Percentiles rank a stretch among this genome's conserved stretches.
Conservation (phyloP, 2,888 invertebrate genomes). For the Caenorhabditis sp. region DNA sequence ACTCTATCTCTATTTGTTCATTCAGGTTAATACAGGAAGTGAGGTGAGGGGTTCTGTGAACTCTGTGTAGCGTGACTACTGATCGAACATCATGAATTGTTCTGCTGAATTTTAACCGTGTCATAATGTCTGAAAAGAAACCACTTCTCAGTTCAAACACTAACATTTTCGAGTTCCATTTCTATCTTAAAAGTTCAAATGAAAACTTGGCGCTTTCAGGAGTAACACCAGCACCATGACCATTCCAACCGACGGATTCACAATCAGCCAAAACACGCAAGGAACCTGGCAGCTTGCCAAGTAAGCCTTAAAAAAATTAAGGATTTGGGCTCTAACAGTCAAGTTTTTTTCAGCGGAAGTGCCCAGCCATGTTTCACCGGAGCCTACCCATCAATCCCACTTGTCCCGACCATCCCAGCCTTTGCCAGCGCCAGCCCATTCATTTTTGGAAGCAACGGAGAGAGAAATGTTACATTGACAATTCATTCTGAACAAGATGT, state of each 20-base stretch:
- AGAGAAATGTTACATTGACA: slow-evolving; percentile 71
- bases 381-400: slow-evolving; percentile 49
- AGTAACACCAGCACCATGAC: slow-evolving; percentile 46
- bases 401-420: slow-evolving; percentile 49
- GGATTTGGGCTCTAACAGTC: not conserved
- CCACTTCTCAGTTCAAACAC: slow-evolving; percentile 6
- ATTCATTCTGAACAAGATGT: slow-evolving; percentile 71
- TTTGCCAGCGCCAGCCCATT: slow-evolving; percentile 46
- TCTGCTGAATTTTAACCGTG: slow-evolving; percentile 1
- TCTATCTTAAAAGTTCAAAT: no score
- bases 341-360: slow-evolving; percentile 39
- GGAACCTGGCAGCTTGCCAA: slow-evolving; percentile 60
- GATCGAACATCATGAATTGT: not conserved
- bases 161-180: slow-evolving; percentile 5
- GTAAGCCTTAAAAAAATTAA: not conserved
- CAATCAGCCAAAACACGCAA: slow-evolving; percentile 51
- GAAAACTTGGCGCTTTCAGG: no score
- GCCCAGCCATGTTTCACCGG: slow-evolving; percentile 42
- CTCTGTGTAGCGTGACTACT: not conserved
- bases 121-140: not conserved
- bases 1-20: slow-evolving; percentile 1
- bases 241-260: slow-evolving; percentile 61
- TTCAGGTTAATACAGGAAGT: slow-evolving; percentile 66
- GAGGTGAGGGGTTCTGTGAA: slow-evolving; percentile 43
- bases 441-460: slow-evolving; percentile 40